Percentiles rank a stretch among this genome's conserved stretches.
Conservation (phyloP, 2,797 vertebrate genomes). For the Bovichtus diacanthus region DNA sequence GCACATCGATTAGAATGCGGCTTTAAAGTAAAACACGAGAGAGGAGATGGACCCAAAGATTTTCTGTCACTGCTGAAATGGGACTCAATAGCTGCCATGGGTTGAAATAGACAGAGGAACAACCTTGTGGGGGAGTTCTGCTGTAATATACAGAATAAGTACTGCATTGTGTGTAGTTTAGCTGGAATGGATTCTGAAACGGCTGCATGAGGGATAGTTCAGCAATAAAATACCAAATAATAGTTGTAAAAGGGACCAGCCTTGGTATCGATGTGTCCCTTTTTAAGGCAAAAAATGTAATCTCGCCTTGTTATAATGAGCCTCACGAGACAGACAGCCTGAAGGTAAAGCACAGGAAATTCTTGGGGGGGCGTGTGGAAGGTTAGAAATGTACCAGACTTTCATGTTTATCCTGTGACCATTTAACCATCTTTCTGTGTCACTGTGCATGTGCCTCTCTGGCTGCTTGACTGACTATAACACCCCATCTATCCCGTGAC, state of each 20-base stretch:
- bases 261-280: slow-evolving; percentile 14
- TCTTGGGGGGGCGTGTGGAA: background rate
- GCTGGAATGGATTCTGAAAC: slow-evolving; percentile 26
- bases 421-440: slow-evolving; percentile 20
- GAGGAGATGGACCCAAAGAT: slow-evolving; percentile 3
- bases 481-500: slow-evolving; percentile 21
- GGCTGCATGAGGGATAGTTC: slow-evolving; percentile 26
- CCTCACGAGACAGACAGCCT: slow-evolving; percentile 51
- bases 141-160: slow-evolving; percentile 6
- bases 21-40: slow-evolving; percentile 6
- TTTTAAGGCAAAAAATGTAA: slow-evolving; percentile 11
- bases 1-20: slow-evolving; percentile 1
- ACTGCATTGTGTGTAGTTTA: slow-evolving; percentile 27
- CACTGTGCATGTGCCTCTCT: background rate
- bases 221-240: slow-evolving; percentile 33
- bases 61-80: slow-evolving; percentile 33
- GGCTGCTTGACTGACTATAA: background rate
- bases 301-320: slow-evolving; percentile 42
- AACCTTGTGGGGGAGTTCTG: background rate
- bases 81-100: background rate
- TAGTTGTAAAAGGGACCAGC: slow-evolving; percentile 10
- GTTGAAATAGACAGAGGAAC: background rate
- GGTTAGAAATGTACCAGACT: slow-evolving; percentile 8
- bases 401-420: slow-evolving; percentile 43
- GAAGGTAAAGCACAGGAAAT: slow-evolving; percentile 20